These are phyloP conservation scores for Ricordea florida DNA, from an alignment of 92 coral and sea anemone genomes.

Conservation along the genomic window DNA sequence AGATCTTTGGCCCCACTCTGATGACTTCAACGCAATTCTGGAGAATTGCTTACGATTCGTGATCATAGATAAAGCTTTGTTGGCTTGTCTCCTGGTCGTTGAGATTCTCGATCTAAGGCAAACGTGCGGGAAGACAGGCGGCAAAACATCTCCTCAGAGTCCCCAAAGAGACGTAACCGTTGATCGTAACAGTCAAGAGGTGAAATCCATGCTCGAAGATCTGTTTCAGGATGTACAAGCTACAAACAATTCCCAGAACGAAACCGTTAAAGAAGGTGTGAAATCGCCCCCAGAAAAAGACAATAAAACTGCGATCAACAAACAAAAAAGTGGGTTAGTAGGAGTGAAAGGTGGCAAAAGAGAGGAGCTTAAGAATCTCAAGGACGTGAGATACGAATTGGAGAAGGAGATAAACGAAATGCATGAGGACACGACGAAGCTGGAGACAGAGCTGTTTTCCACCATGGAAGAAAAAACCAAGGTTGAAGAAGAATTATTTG, in stretches of 20 bases:
- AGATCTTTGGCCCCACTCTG: constrained; percentile 69
- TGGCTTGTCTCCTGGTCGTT: constrained; percentile 77
- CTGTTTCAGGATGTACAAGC: not conserved
- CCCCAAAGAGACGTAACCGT: not conserved
- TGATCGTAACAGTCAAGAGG: not conserved
- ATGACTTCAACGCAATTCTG: constrained; percentile 63
- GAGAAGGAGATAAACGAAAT: constrained; percentile 72
- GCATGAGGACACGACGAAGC: constrained; percentile 76
- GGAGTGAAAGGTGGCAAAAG: not conserved
- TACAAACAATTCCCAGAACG: not conserved
- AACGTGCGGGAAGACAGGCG: constrained; percentile 2
- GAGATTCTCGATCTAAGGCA: constrained; percentile 65
- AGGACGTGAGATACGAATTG: constrained; percentile 37
- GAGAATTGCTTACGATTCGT: constrained; percentile 85
- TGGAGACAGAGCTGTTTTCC: constrained; percentile 85
- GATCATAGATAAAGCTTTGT: constrained; percentile 82
- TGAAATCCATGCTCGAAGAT: not conserved
- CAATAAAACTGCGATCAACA: not conserved
- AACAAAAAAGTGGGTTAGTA: not conserved
- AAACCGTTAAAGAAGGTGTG: not conserved
- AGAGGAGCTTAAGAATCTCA: constrained; percentile 32
- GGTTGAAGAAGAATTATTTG: constrained; percentile 78
- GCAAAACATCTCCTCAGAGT: not conserved
- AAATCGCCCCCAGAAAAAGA: not conserved
- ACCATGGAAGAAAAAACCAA: constrained; percentile 88